Evolutionary conservation across 2,888 invertebrate genomes (phyloP).

Genomic region (Scaptomyza parva): DNA sequence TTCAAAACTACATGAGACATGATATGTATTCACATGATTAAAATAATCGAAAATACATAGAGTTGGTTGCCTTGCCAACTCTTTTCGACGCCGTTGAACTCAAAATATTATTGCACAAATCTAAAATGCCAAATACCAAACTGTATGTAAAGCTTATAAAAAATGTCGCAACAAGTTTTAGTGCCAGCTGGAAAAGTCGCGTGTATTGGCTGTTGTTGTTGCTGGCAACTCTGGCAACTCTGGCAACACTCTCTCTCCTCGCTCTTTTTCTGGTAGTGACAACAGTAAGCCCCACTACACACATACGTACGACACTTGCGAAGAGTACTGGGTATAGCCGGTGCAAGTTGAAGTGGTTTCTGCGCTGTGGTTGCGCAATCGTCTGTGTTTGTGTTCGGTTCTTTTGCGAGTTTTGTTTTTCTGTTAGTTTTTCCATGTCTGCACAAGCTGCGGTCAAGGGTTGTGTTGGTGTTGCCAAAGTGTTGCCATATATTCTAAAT

Average conservation of each 20-base stretch:
- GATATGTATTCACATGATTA: not conserved
- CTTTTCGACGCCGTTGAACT: not conserved
- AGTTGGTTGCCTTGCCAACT: not conserved
- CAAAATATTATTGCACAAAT: slow-evolving; percentile 27
- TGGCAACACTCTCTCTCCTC: no score
- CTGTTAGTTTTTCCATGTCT: slow-evolving; percentile 42
- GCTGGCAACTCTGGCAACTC: slow-evolving; percentile 59
- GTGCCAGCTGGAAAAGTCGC: slow-evolving; percentile 29
- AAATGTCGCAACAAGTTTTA: slow-evolving; percentile 53
- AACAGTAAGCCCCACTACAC: slow-evolving; percentile 56
- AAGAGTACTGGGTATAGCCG: slow-evolving; percentile 33
- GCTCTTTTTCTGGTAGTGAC: slow-evolving; percentile 65
- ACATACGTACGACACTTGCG: slow-evolving; percentile 38
- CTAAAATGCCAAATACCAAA: slow-evolving; percentile 55
- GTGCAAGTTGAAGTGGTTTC: slow-evolving; percentile 76
- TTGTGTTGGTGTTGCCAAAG: slow-evolving; percentile 78
- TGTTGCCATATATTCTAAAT: slow-evolving; percentile 81
- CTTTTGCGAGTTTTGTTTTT: slow-evolving; percentile 15
- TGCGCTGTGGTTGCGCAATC: slow-evolving; percentile 78
- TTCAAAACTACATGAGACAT: no score
- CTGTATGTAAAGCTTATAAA: slow-evolving; percentile 58
- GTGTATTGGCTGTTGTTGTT: slow-evolving; percentile 37
- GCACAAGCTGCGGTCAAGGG: slow-evolving; percentile 74
- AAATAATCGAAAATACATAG: slow-evolving; percentile 1
- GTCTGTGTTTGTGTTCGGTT: slow-evolving; percentile 55